Conservation (phyloP, 2,797 vertebrate genomes). For the Tokudaia tokunoshimensis region DNA sequence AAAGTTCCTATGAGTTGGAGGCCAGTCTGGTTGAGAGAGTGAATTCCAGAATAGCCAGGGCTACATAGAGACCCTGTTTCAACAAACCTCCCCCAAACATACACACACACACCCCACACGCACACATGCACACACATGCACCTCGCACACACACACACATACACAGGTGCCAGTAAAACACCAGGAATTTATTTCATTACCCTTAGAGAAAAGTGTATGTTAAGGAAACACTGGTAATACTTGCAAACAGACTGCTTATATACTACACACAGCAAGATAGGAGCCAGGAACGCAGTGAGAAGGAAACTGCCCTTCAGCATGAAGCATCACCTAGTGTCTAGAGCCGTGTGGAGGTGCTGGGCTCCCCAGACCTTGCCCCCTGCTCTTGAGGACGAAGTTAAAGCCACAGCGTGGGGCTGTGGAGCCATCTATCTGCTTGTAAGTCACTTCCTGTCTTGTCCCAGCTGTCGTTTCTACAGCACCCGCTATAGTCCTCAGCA, state of each 20-base stretch:
- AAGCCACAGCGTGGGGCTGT: background rate
- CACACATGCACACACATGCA: background rate
- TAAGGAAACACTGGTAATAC: background rate
- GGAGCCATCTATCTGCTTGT: constrained; percentile 47
- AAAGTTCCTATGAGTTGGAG: background rate
- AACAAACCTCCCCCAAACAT: no score
- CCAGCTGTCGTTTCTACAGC: constrained; percentile 58
- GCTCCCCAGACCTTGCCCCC: no score
- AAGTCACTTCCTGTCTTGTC: constrained; percentile 60
- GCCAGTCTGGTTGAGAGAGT: background rate
- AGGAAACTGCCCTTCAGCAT: constrained; percentile 17
- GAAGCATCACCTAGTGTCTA: background rate
- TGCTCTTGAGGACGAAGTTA: constrained; percentile 23
- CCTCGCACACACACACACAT: background rate
- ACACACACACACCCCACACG: background rate
- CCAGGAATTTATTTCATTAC: constrained; percentile 38
- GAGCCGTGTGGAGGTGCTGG: background rate
- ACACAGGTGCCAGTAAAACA: background rate
- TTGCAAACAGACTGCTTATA: constrained; percentile 38
- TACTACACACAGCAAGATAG: background rate
- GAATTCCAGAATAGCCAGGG: background rate
- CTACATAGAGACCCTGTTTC: background rate
- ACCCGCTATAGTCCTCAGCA: constrained; percentile 40
- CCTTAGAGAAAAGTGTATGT: background rate
- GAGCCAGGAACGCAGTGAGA: constrained; percentile 48